phyloP scores from a whole-genome alignment of 1,140 invertebrate genomes.

The Marisa cornuarietis region DNA sequence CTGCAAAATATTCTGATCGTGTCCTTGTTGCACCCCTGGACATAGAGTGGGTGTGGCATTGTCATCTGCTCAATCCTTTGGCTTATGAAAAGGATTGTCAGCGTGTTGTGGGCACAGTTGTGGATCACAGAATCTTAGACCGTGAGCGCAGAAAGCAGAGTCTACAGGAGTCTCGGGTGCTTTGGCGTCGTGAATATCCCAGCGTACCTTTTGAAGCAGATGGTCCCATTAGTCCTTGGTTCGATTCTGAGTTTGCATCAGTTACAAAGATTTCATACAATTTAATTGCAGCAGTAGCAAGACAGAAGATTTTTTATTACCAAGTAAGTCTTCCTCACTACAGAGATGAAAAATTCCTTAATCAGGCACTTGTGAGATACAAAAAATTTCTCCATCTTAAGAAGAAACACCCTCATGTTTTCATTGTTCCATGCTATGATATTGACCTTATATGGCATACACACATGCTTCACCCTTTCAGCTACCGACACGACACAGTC shows the following conservation, averaged over 20 bases:
- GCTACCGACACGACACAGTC: conserved; percentile 64
- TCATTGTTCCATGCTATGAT: conserved; percentile 69
- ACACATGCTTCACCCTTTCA: conserved; percentile 66
- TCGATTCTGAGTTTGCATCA: conserved; percentile 34
- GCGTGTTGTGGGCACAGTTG: conserved; percentile 53
- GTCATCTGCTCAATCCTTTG: conserved; percentile 65
- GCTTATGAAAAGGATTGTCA: conserved; percentile 66
- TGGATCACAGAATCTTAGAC: conserved; percentile 65
- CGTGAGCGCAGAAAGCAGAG: conserved; percentile 35
- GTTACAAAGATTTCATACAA: conserved; percentile 54
- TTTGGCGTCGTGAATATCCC: conserved; percentile 50
- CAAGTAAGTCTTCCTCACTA: conserved; percentile 70
- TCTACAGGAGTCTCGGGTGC: conserved; percentile 37
- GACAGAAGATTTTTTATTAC: conserved; percentile 64
- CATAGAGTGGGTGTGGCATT: conserved; percentile 70
- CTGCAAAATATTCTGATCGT: conserved; percentile 53
- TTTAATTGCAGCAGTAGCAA: conserved; percentile 59
- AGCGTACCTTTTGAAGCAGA: conserved; percentile 49
- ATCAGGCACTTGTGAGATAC: conserved; percentile 64
- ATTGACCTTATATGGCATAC: conserved; percentile 69
- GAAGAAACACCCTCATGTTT: conserved; percentile 60
- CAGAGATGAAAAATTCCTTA: conserved; percentile 63
- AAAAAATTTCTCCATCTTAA: conserved; percentile 68
- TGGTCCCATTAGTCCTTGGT: conserved; percentile 30
- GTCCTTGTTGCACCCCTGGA: conserved; percentile 66